These are phyloP conservation scores for Ochotona curzoniae DNA, from an alignment of 2,113 vertebrate genomes.

Conservation along the genomic window DNA sequence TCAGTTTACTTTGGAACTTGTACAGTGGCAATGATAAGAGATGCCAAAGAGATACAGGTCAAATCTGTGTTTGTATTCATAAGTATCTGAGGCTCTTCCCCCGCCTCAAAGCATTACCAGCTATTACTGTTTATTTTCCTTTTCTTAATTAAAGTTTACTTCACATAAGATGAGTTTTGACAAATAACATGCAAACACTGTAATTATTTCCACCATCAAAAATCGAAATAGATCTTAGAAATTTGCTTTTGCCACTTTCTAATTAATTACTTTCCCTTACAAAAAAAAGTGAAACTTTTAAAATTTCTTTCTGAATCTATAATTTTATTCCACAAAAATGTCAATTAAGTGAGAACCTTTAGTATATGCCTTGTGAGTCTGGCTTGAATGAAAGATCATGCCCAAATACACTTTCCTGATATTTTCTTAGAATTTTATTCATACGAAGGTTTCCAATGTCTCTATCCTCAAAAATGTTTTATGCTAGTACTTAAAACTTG, in stretches of 20 bases:
- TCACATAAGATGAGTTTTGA: neutral
- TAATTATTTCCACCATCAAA: neutral
- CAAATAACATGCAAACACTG: neutral
- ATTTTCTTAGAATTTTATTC: neutral
- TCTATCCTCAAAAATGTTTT: neutral
- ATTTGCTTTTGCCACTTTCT: neutral
- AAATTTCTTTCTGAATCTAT: neutral
- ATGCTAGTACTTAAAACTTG: neutral
- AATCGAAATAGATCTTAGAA: neutral
- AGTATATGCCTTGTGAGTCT: too few species aligned
- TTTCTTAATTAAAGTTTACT: neutral
- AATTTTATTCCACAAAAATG: neutral
- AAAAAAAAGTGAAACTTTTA: neutral
- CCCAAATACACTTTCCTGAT: neutral
- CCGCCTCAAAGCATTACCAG: neutral
- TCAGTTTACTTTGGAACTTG: too few species aligned
- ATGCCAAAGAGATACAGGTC: neutral
- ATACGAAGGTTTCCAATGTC: neutral
- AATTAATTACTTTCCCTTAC: neutral
- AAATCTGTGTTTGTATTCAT: rapidly evolving
- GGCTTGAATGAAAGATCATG: neutral
- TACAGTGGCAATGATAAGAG: too few species aligned
- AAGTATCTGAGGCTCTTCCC: too few species aligned
- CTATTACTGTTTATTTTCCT: too few species aligned
- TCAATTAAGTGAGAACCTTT: neutral